Conservation (phyloP, 1,140 invertebrate species). For the Ditylenchus dipsaci region DNA sequence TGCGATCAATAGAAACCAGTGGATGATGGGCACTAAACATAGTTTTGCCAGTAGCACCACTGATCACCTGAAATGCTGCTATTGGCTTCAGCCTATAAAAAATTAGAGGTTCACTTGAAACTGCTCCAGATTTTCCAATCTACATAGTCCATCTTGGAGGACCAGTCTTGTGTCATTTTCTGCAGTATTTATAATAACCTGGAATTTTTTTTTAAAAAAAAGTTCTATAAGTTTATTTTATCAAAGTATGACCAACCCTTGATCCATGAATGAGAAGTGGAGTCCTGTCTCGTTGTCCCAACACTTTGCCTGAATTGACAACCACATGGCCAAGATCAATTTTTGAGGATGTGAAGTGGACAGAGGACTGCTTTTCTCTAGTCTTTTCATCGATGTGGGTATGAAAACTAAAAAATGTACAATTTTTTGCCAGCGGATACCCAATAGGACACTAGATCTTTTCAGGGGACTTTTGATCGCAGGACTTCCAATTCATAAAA, state of each 20-base stretch:
- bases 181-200: conserved; percentile 32
- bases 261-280: conserved; percentile 31
- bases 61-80: conserved; percentile 13
- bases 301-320: conserved; percentile 43
- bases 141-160: conserved; percentile 43
- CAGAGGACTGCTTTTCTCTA: conserved; percentile 33
- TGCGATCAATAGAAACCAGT: conserved; percentile 34
- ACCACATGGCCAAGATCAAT: conserved; percentile 47
- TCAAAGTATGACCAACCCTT: conserved; percentile 12
- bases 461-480: too few species aligned
- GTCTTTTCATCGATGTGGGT: conserved; percentile 39
- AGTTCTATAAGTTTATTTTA: too few species aligned
- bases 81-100: background rate
- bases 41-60: conserved; percentile 35
- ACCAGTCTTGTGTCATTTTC: conserved; percentile 34
- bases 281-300: conserved; percentile 30
- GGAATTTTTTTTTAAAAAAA: conserved; percentile 8
- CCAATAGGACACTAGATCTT: too few species aligned
- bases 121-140: conserved; percentile 32
- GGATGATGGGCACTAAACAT: conserved; percentile 44
- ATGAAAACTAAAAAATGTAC: conserved; percentile 12
- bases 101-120: conserved; percentile 33
- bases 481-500: too few species aligned
- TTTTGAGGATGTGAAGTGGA: conserved; percentile 44
- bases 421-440: too few species aligned